Conservation (phyloP, 2,113 vertebrate genomes). For the Plecturocebus donacophilus region DNA sequence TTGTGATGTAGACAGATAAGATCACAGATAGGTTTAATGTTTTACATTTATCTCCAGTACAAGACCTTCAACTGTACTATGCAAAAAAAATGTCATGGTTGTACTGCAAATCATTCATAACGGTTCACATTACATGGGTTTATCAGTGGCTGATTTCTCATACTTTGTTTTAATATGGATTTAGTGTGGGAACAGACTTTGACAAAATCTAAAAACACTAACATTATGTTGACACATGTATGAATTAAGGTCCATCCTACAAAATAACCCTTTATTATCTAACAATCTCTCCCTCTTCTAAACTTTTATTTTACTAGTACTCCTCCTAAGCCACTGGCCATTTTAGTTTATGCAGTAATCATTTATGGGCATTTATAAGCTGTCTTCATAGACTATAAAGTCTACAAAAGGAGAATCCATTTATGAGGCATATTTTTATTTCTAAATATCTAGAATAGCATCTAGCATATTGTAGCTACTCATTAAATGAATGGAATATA, state of each 20-base stretch:
- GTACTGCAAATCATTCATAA: neutral
- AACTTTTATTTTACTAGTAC: neutral
- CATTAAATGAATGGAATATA: neutral
- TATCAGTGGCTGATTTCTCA: neutral
- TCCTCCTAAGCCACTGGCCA: neutral
- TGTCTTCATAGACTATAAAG: neutral
- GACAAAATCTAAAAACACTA: neutral
- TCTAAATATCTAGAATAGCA: neutral
- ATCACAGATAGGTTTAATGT: neutral
- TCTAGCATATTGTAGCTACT: neutral
- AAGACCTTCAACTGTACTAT: neutral
- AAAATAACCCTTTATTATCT: neutral
- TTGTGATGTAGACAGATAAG: neutral
- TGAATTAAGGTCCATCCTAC: neutral
- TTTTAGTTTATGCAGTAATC: neutral
- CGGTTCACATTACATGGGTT: neutral
- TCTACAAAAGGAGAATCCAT: neutral
- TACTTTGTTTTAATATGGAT: constrained; percentile 7
- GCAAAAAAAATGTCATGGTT: neutral
- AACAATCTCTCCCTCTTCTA: neutral
- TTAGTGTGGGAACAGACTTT: neutral
- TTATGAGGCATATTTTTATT: neutral
- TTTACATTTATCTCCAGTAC: neutral
- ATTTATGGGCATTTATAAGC: neutral
- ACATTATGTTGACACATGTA: neutral